Conservation (phyloP, 2,888 invertebrate genomes). For the Tenthredo distinguenda region DNA sequence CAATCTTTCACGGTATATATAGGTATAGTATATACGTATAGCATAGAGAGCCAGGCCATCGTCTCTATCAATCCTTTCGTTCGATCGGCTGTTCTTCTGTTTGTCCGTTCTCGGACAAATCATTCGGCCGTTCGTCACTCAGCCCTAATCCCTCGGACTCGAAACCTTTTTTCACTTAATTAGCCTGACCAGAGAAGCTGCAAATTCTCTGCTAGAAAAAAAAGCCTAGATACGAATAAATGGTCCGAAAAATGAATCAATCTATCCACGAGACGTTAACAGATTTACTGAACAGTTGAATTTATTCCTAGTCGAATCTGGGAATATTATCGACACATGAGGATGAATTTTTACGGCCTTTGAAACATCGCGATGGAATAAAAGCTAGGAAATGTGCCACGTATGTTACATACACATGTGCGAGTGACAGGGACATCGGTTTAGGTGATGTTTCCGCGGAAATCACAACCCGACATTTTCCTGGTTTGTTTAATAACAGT, state of each 20-base stretch:
- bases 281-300: neutral
- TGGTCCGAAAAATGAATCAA: neutral
- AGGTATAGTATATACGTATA: neutral
- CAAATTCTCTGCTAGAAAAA: neutral
- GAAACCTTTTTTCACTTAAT: conserved; percentile 28
- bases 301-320: neutral
- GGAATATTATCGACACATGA: neutral
- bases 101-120: conserved; percentile 1
- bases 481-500: neutral
- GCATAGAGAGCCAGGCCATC: conserved; percentile 2
- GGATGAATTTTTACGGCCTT: neutral
- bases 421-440: neutral
- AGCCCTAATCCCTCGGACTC: conserved; percentile 16
- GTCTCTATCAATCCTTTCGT: conserved; percentile 39
- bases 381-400: neutral
- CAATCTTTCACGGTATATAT: conserved; percentile 28
- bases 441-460: neutral
- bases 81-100: conserved; percentile 20
- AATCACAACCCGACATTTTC: neutral
- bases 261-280: neutral
- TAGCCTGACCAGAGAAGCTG: neutral
- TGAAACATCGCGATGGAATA: neutral
- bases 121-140: conserved; percentile 24
- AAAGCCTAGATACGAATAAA: neutral
- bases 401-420: neutral